These are phyloP conservation scores for Agapostemon virescens DNA, from an alignment of 2,888 invertebrate genomes.

Conservation along the genomic window DNA sequence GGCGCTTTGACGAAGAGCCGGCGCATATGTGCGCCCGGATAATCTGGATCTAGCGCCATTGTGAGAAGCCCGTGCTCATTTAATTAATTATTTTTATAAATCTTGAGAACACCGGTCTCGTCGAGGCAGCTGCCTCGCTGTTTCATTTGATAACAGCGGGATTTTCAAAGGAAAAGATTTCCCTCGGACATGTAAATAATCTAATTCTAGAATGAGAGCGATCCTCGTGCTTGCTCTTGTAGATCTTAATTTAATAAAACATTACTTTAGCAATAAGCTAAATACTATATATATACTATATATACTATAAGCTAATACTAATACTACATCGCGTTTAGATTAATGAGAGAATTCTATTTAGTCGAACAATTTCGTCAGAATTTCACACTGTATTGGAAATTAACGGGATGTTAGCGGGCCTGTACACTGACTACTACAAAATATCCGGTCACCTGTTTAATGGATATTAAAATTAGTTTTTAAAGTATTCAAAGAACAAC, in stretches of 20 bases:
- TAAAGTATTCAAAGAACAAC: no score
- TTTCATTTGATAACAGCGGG: not conserved
- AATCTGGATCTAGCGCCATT: not conserved
- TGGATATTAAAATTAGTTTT: no score
- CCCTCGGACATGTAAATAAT: not conserved
- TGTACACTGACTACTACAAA: not conserved
- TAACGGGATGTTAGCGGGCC: not conserved
- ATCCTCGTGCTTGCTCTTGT: not conserved
- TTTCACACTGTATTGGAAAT: not conserved
- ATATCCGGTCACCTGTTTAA: not conserved
- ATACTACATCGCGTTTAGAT: not conserved
- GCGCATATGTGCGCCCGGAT: not conserved
- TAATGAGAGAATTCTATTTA: not conserved
- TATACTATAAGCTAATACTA: no score
- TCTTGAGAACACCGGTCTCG: not conserved
- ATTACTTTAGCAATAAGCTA: not conserved
- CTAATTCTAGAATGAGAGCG: not conserved
- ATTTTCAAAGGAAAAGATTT: not conserved
- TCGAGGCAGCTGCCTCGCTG: not conserved
- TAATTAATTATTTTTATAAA: constrained; percentile 7
- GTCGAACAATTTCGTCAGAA: not conserved
- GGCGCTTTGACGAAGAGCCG: constrained; percentile 4
- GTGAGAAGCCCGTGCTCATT: not conserved
- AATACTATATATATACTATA: no score
- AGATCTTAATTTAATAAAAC: not conserved